Conservation (phyloP, 2,888 invertebrate species). For the Ferrisia virgata region DNA sequence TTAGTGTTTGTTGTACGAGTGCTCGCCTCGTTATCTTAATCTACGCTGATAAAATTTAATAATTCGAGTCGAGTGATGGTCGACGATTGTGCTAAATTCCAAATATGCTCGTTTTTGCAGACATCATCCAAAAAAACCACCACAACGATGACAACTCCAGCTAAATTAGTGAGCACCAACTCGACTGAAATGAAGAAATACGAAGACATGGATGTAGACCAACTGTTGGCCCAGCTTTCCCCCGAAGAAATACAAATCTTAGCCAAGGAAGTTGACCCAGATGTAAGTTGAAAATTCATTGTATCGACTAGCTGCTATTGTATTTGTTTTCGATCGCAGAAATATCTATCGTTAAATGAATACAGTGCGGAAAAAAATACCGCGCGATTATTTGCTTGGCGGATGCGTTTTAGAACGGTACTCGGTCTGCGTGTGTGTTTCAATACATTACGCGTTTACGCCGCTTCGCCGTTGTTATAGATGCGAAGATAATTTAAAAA, state of each 20-base stretch:
- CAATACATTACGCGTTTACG: too few species aligned
- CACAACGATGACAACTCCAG: conserved; percentile 85
- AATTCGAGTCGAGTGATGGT: background rate
- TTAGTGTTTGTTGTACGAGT: too few species aligned
- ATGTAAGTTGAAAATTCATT: conserved; percentile 68
- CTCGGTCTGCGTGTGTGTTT: background rate
- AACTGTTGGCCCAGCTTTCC: conserved; percentile 85
- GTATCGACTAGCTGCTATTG: background rate
- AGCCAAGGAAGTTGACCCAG: conserved; percentile 98
- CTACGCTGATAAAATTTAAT: background rate
- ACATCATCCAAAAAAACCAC: conserved; percentile 79
- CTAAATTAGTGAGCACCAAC: conserved; percentile 80
- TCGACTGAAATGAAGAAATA: conserved; percentile 72
- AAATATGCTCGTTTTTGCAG: conserved; percentile 58
- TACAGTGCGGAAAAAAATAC: too few species aligned
- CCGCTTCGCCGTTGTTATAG: background rate
- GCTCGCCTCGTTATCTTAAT: too few species aligned
- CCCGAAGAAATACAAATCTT: conserved; percentile 94
- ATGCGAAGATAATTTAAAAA: conserved; percentile 1
- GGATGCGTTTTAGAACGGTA: background rate
- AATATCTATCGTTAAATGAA: too few species aligned
- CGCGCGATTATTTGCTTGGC: background rate
- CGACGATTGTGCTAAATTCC: background rate
- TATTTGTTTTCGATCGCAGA: too few species aligned
- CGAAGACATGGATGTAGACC: conserved; percentile 95